A percentile compares a stretch with the other conserved stretches of the same genome.
Conservation (phyloP, 2,797 vertebrate species). For the Phataginus tetradactyla region DNA sequence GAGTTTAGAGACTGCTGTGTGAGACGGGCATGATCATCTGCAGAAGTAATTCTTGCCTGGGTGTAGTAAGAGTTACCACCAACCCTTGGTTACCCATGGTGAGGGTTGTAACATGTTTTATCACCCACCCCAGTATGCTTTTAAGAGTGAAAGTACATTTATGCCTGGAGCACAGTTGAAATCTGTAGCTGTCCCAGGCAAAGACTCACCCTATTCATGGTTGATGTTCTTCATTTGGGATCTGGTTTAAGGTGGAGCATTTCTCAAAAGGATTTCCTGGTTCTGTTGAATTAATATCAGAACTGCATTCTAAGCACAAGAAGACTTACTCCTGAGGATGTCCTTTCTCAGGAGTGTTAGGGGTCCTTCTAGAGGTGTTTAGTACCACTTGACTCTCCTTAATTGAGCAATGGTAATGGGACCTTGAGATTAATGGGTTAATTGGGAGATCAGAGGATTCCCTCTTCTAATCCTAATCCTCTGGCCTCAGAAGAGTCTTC, state of each 20-base stretch:
- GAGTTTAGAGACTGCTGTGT: neutral
- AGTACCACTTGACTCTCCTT: neutral
- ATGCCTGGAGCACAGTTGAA: neutral
- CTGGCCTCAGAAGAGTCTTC: neutral
- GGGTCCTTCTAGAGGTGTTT: neutral
- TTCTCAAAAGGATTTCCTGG: neutral
- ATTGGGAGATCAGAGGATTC: neutral
- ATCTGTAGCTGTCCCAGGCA: neutral
- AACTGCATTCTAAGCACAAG: neutral
- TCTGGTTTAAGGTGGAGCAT: neutral
- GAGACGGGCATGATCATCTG: neutral
- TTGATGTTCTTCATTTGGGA: neutral
- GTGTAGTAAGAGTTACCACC: neutral
- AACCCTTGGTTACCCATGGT: neutral
- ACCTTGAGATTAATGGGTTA: neutral
- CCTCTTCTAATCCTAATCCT: neutral
- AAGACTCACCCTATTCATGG: rapidly evolving
- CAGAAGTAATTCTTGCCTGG: neutral
- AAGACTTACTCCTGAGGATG: neutral
- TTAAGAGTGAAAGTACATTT: neutral
- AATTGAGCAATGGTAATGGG: neutral
- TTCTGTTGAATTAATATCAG: neutral
- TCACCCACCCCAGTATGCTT: neutral
- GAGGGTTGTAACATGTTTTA: neutral
- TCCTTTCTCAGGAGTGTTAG: neutral